These are phyloP conservation scores for Prionailurus bengalensis DNA, from an alignment of 2,113 vertebrate species.

Conservation along the genomic window DNA sequence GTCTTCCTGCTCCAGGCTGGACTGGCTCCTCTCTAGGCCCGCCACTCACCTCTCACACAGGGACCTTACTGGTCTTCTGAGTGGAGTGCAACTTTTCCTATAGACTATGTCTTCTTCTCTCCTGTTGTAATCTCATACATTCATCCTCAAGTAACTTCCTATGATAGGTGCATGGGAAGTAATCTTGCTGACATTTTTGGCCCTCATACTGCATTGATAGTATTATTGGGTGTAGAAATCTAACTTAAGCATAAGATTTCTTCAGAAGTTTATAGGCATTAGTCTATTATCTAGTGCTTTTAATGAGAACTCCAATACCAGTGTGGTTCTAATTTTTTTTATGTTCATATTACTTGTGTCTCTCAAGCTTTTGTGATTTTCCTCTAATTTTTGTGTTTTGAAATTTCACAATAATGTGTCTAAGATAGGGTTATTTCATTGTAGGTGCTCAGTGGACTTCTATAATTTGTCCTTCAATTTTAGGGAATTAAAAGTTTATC, in stretches of 20 bases:
- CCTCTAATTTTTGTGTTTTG: background rate
- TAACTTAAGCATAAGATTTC: background rate
- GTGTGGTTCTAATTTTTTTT: background rate
- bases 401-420: background rate
- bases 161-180: background rate
- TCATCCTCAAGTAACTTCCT: background rate
- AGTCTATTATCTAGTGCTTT: background rate
- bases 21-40: background rate
- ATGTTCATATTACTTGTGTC: background rate
- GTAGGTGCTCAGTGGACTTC: background rate
- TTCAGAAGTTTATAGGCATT: background rate
- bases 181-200: background rate
- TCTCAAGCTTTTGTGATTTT: background rate
- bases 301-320: background rate
- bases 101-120: background rate
- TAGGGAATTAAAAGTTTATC: background rate
- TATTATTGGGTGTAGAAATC: background rate
- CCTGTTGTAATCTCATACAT: slow-evolving; percentile 8
- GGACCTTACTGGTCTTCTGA: background rate
- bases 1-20: background rate
- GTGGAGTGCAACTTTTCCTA: background rate
- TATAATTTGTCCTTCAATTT: slow-evolving; percentile 17
- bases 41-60: background rate
- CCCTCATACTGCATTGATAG: background rate
- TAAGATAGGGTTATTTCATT: background rate